These are phyloP conservation scores for Eupeodes latifasciatus DNA, from an alignment of 2,888 invertebrate species.

Conservation along the genomic window DNA sequence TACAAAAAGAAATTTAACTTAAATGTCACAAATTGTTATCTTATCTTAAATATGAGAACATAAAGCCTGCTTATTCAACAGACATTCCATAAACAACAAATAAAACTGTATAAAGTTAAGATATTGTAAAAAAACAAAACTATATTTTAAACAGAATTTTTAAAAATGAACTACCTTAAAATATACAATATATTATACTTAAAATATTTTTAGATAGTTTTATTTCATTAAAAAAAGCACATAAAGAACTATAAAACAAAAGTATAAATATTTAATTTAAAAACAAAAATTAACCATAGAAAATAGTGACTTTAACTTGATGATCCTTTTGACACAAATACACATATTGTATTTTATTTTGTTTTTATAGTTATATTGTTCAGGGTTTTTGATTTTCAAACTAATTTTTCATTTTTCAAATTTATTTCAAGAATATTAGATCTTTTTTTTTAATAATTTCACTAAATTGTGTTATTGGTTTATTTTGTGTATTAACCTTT, in stretches of 20 bases:
- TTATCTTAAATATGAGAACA: background rate
- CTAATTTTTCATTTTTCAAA: constrained; percentile 28
- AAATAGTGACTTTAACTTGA: constrained; percentile 67
- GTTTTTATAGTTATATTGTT: constrained; percentile 26
- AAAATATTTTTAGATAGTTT: constrained; percentile 76
- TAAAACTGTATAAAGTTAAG: constrained; percentile 64
- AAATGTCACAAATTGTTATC: constrained; percentile 27
- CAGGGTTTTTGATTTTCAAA: constrained; percentile 14
- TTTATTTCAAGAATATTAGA: constrained; percentile 17
- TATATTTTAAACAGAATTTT: constrained; percentile 54
- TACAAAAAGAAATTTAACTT: background rate
- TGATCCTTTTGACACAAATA: constrained; percentile 74
- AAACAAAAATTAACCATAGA: background rate
- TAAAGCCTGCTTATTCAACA: constrained; percentile 5
- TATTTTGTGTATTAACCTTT: constrained; percentile 51
- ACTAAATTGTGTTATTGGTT: constrained; percentile 72
- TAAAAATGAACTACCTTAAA: constrained; percentile 72
- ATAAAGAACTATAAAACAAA: constrained; percentile 35
- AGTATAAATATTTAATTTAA: constrained; percentile 26
- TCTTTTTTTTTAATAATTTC: constrained; percentile 47
- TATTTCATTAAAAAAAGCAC: constrained; percentile 57
- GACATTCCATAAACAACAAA: constrained; percentile 56
- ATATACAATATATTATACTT: constrained; percentile 70
- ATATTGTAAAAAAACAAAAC: constrained; percentile 55
- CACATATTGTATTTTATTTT: constrained; percentile 4